A percentile compares a stretch with the other conserved stretches of the same genome.
Evolutionary conservation across 1,140 invertebrate genomes (phyloP).

Genomic region (Frieseomelitta varia): DNA sequence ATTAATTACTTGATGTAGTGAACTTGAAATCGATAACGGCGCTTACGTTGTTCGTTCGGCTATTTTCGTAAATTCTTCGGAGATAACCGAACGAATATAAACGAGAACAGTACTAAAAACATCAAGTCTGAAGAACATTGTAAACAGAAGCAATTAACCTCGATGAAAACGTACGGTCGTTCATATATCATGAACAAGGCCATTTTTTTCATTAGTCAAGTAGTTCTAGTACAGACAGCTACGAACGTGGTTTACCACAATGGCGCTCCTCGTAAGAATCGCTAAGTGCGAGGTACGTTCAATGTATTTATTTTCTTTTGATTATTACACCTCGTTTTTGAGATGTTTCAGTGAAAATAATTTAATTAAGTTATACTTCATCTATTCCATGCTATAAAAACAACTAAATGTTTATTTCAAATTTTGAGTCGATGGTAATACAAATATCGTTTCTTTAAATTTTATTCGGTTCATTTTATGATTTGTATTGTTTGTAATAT

Average conservation of each 20-base stretch:
- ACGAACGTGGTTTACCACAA: constrained; percentile 55
- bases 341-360: background rate
- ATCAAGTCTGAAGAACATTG: constrained; percentile 7
- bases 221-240: constrained; percentile 54
- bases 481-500: background rate
- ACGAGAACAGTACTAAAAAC: background rate
- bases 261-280: constrained; percentile 70
- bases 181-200: constrained; percentile 52
- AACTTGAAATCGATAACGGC: constrained; percentile 16
- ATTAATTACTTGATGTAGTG: too few relatives aligned
- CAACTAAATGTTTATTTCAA: background rate
- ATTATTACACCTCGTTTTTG: background rate
- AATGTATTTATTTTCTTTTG: background rate
- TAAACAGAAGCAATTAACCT: constrained; percentile 43
- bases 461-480: background rate
- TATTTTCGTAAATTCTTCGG: background rate
- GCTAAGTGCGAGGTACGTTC: constrained; percentile 69
- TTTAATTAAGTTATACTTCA: background rate
- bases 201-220: constrained; percentile 55
- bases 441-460: too few relatives aligned
- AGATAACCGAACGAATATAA: background rate
- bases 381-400: background rate
- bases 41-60: background rate
- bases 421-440: background rate
- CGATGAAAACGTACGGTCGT: constrained; percentile 29